Evolutionary conservation across 2,888 invertebrate genomes (phyloP).

Genomic region (Protophormia terraenovae): DNA sequence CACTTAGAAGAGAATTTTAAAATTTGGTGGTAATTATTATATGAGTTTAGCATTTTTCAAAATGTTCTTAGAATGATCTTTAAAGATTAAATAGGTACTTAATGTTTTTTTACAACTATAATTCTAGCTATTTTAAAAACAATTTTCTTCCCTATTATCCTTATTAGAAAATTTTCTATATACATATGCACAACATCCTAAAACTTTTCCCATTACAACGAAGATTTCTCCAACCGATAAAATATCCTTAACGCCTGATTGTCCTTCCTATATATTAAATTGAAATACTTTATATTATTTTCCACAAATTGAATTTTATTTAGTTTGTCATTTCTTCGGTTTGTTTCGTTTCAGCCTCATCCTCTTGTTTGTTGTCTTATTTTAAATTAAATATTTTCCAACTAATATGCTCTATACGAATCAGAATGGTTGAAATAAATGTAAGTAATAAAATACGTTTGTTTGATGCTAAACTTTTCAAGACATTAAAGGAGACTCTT

Average conservation of each 20-base stretch:
- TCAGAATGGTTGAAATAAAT: constrained; percentile 21
- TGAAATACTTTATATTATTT: constrained; percentile 1
- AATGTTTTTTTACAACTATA: no score
- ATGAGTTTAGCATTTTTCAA: no score
- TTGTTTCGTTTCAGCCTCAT: background rate
- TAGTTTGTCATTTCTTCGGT: constrained; percentile 25
- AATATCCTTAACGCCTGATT: background rate
- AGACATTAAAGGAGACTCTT: constrained; percentile 31
- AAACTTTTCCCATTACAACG: background rate
- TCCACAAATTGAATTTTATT: constrained; percentile 26
- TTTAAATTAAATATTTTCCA: constrained; percentile 22
- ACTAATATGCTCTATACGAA: background rate
- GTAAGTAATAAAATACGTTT: constrained; percentile 24
- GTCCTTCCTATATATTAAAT: background rate
- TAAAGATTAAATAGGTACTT: no score
- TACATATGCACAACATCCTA: no score
- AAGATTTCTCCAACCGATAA: background rate
- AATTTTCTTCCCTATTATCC: no score
- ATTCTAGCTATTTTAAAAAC: no score
- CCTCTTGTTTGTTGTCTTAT: background rate
- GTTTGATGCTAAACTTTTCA: constrained; percentile 37
- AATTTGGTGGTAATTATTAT: no score
- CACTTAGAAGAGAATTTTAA: no score
- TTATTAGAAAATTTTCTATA: background rate
- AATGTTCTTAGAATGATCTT: no score